phyloP scores from a whole-genome alignment of 2,888 invertebrate species.

The Muscina levida region DNA sequence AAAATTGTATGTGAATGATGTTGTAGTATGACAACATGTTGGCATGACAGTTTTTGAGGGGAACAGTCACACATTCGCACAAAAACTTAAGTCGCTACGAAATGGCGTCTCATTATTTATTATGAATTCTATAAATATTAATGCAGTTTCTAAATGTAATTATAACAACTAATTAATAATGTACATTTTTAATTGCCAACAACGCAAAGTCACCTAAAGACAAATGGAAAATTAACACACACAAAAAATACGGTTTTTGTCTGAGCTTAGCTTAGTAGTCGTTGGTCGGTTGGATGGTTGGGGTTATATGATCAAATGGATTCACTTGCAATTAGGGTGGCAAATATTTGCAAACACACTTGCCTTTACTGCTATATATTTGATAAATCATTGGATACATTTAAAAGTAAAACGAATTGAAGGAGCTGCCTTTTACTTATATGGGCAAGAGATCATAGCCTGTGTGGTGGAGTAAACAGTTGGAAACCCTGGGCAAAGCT shows the following conservation, averaged over 20 bases:
- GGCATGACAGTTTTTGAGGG: slow-evolving; percentile 55
- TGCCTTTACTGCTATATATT: no score
- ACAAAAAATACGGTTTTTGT: slow-evolving; percentile 40
- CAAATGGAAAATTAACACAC: slow-evolving; percentile 4
- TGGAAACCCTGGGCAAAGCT: no score
- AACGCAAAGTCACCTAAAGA: slow-evolving; percentile 50
- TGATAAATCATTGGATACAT: no score
- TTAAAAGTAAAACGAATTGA: no score
- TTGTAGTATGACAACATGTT: slow-evolving; percentile 67
- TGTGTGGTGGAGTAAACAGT: no score
- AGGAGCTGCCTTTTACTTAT: no score
- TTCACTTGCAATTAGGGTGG: neutral
- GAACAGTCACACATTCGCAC: neutral
- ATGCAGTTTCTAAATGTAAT: slow-evolving; percentile 79
- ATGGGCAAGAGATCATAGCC: no score
- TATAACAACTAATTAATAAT: slow-evolving; percentile 79
- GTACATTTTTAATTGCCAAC: slow-evolving; percentile 76
- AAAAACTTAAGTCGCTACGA: slow-evolving; percentile 44
- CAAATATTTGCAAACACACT: no score
- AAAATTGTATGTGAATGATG: slow-evolving; percentile 51
- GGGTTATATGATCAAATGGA: no score
- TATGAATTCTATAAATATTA: slow-evolving; percentile 80
- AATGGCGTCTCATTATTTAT: slow-evolving; percentile 76
- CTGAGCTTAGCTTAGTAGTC: slow-evolving; percentile 19
- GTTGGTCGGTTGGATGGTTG: neutral